Conservation (phyloP, 2,797 vertebrate genomes). For the Loriculus beryllinus region DNA sequence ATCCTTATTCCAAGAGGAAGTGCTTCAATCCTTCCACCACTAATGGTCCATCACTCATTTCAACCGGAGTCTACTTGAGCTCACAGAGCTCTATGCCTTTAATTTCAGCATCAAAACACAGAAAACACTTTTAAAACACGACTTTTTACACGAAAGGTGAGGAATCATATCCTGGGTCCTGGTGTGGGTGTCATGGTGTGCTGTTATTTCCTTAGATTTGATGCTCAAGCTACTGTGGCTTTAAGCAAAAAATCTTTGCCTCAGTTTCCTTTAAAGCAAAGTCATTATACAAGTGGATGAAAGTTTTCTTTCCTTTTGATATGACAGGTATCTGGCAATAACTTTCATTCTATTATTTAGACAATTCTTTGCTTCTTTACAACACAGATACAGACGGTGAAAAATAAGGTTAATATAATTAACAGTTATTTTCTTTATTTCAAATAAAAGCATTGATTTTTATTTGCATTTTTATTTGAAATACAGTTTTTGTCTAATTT, state of each 20-base stretch:
- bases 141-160: not conserved
- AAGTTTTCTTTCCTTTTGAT: not conserved
- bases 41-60: not conserved
- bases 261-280: not conserved
- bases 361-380: not conserved
- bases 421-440: not conserved
- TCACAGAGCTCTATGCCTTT: not conserved
- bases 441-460: not conserved
- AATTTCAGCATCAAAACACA: not conserved
- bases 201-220: not conserved
- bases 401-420: not conserved
- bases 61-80: not conserved
- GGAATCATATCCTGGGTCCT: not conserved
- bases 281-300: not conserved
- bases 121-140: not conserved
- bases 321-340: not conserved
- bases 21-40: not conserved
- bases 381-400: not conserved
- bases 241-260: not conserved
- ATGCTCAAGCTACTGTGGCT: not conserved
- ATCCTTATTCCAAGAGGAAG: not conserved
- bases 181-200: rapidly evolving
- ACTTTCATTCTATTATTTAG: not conserved
- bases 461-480: not conserved
- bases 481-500: not conserved